Conservation (phyloP, 2,113 vertebrate species). For the Cervus canadensis region DNA sequence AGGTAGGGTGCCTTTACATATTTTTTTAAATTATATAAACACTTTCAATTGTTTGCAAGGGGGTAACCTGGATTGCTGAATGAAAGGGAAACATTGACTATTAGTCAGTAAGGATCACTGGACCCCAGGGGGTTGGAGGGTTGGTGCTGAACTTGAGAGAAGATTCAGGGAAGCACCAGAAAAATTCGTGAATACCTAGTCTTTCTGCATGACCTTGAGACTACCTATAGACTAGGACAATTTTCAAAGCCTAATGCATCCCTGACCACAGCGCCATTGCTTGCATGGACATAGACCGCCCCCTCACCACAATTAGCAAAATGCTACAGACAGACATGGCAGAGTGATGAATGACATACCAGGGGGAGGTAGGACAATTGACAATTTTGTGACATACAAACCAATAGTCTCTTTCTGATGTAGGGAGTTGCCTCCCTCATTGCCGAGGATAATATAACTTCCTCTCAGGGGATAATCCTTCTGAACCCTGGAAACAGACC, state of each 20-base stretch:
- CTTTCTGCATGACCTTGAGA: neutral
- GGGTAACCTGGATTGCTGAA: neutral
- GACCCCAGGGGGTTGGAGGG: neutral
- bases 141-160: neutral
- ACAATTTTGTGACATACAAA: neutral
- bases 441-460: neutral
- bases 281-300: neutral
- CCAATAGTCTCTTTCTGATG: neutral
- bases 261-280: neutral
- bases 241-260: neutral
- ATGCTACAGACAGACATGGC: neutral
- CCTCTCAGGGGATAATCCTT: neutral
- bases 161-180: neutral
- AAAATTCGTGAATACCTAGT: neutral
- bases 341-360: neutral
- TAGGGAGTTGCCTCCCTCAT: neutral
- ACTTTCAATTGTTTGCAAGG: neutral
- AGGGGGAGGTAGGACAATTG: rapidly evolving
- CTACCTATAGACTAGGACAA: neutral
- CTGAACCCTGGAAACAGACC: neutral
- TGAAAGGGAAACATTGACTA: neutral
- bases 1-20: neutral
- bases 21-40: neutral
- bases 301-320: neutral
- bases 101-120: slow-evolving; percentile 25